Base-by-base conservation (phyloP, 37 sponge, comb jelly and placozoan species). In the Cladorhizidae sp. region DNA sequence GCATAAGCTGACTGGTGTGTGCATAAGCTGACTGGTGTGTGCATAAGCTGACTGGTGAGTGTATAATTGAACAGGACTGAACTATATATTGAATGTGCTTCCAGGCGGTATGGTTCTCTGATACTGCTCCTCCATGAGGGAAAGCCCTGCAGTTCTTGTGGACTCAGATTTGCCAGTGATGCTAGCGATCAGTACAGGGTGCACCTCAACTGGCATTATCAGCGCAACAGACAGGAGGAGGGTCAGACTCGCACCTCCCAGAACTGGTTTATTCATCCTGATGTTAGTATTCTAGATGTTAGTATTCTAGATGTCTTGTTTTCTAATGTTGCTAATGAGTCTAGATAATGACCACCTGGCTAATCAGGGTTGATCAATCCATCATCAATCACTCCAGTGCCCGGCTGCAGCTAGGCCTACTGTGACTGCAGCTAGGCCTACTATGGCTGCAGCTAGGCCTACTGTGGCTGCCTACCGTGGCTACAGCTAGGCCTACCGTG, bases 161-260 rank as follows among this genome's bases (percentile, higher is more conserved):
- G 99, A 0, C 77, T 90, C 43, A 67, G 99, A 29, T 98, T 98
- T 57, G 65, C 58, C 35, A 86, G 81, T 25, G 67, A 45, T 0
- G 64, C 78, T 8, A 43, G 78, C 18, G 57, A 81, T 41, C 65
- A 82, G 57, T 98, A 96, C 79, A 69, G 77, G 5, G 43, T 39
- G 12, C 99, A 98, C 69, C 85, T 98, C 8, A 96, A 98, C 81
- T 96, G 96, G 99, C 99, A 98, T 81, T 98, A 86, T 68, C 57
- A 74, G 40, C 59, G 83, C 49, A 98, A 98, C 79, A 83, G 82
- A 29, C 33, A 59, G 37, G 84, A 91, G 29, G 74, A 72, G 22
- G 80, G 73, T 22, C 26, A 31, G 36, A 58, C 43, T 6, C 74
- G 42, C 45, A 86, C 68, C 12, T 77, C 83, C 0, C 79, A 88